These are phyloP conservation scores for Scaptomyza tumidula DNA, from an alignment of 2,888 invertebrate species.

Conservation along the genomic window DNA sequence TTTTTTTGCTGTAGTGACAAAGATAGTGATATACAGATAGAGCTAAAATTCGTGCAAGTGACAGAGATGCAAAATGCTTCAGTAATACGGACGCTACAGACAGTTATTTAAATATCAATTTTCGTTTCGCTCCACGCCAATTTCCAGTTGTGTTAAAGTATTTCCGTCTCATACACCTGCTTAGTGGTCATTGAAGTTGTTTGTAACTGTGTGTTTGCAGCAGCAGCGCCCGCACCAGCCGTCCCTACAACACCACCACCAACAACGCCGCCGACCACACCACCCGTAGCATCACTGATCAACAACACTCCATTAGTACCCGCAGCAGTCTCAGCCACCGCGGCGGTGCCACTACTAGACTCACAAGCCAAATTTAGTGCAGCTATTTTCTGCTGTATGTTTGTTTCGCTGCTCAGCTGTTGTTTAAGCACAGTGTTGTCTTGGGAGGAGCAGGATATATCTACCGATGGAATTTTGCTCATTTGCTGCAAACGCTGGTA, in stretches of 20 bases:
- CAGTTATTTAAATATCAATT: conserved; percentile 73
- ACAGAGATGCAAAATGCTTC: conserved; percentile 19
- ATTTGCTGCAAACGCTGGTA: conserved; percentile 95
- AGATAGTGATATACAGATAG: conserved; percentile 20
- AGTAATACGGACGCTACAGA: conserved; percentile 8
- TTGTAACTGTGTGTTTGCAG: conserved; percentile 63
- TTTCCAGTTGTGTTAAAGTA: conserved; percentile 90
- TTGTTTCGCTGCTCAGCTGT: conserved; percentile 95
- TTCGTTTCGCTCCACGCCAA: conserved; percentile 84
- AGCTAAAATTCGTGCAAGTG: conserved; percentile 26
- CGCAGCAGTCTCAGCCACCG: conserved; percentile 70
- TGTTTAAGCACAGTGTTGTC: conserved; percentile 86
- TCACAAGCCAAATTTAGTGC: conserved; percentile 66
- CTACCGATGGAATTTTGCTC: conserved; percentile 90
- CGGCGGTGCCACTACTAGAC: conserved; percentile 51
- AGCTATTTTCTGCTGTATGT: conserved; percentile 89
- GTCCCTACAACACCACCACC: conserved; percentile 43
- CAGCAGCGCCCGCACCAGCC: conserved; percentile 43
- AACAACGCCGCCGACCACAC: conserved; percentile 59
- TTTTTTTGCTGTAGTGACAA: conserved; percentile 18
- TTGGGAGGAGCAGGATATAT: conserved; percentile 86
- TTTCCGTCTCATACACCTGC: conserved; percentile 96
- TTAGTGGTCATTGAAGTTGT: conserved; percentile 87
- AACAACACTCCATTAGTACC: conserved; percentile 71
- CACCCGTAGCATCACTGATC: conserved; percentile 68